Evolutionary conservation across 1,140 invertebrate genomes (phyloP), one percentile per base, ranked within the genome.

Genomic region (Cecropterus lyciades): DNA sequence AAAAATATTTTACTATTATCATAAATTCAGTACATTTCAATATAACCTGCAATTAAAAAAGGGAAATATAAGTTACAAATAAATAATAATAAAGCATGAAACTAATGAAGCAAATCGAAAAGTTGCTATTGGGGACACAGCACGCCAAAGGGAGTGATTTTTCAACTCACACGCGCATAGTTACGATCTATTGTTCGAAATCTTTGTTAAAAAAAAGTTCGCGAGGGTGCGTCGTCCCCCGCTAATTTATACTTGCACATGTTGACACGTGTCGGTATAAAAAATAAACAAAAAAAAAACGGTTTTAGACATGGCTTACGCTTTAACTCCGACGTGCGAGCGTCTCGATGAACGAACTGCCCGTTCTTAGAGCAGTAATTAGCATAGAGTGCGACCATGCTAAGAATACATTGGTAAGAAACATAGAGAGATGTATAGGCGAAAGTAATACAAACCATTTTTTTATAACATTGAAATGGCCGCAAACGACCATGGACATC

Each of bases 231-330:
- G 70, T 70, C 52, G 64, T 84, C 85, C 87, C 89, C 86, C 75
- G 87, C 87, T 90, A 92, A 92, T 90, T 91, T 92, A 84, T 82
- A 89, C 80, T 77, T 75, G 89, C 89, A 87, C 87, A 91, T 89
- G 89, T 89, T 87, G 89, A 89, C 89, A 92, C 89, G 87, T 81
- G 89, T 77, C 79, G 63, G 40, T 33, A 62, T 79, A 78, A 82
- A 84, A 87, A 89, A 85, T 75, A 87, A 79, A 79, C 73, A 87
- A 87, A 85, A 55, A 84, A n/a, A 20, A 85, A 84, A 78, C 72
- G 73, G 74, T 83, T 75, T 85, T 78, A 77, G 75, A 91, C 87
- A 92, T 70, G 78, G 77, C 65, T 86, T 86, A 89, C 74, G 75
- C 84, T 87, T 92, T 84, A 76, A 83, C 69, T 72, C 57, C 49